phyloP scores from a whole-genome alignment of 1,140 invertebrate genomes.

The Heliconius himera region DNA sequence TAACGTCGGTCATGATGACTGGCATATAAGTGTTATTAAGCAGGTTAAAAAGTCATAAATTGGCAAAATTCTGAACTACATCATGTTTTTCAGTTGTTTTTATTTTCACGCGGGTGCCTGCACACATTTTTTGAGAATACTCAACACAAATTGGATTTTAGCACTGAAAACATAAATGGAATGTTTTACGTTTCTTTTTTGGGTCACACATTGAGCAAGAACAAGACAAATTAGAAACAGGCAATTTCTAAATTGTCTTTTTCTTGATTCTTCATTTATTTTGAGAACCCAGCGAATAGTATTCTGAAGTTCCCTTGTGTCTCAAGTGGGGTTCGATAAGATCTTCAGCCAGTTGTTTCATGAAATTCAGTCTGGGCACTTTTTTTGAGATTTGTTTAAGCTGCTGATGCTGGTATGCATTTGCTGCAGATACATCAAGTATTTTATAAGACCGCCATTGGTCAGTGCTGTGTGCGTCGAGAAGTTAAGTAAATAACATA shows the following conservation, averaged over 20 bases:
- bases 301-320: constrained; percentile 27
- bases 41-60: no score
- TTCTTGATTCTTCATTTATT: no score
- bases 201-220: no score
- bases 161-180: no score
- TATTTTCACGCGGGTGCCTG: constrained; percentile 16
- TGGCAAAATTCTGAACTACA: no score
- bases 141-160: constrained; percentile 19
- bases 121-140: constrained; percentile 30
- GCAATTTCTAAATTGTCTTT: no score
- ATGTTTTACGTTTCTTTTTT: no score
- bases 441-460: constrained; percentile 41
- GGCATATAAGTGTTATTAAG: no score
- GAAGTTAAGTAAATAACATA: constrained; percentile 35
- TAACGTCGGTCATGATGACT: no score
- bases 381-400: constrained; percentile 31
- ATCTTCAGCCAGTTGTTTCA: constrained; percentile 33
- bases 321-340: constrained; percentile 25
- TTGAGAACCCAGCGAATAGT: not conserved
- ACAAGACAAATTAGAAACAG: no score
- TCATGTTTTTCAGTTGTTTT: no score
- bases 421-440: constrained; percentile 32
- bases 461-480: constrained; percentile 31
- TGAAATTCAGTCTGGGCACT: constrained; percentile 33
- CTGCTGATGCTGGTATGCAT: constrained; percentile 31